A percentile compares a stretch with the other conserved stretches of the same genome.
phyloP scores from a whole-genome alignment of 2,888 invertebrate species.

The Chalcosyrphus nemorum region DNA sequence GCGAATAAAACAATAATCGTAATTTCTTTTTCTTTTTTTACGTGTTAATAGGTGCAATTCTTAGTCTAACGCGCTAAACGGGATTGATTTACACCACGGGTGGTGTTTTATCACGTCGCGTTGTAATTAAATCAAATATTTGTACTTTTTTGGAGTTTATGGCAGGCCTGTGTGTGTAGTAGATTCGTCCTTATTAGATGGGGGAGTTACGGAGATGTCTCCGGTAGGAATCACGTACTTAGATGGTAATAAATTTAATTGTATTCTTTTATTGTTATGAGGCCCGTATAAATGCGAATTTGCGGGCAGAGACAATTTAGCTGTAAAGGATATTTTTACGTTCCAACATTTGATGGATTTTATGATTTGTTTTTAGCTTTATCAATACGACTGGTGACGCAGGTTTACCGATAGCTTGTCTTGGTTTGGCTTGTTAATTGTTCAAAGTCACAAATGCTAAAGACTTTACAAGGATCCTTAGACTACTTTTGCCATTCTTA shows the following conservation, averaged over 20 bases:
- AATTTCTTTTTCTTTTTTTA: constrained; percentile 45
- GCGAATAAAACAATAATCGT: constrained; percentile 55
- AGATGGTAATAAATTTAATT: constrained; percentile 1
- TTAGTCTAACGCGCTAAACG: constrained; percentile 17
- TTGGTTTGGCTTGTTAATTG: no score
- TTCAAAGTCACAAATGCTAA: no score
- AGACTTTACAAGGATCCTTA: no score
- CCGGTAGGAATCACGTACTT: constrained; percentile 10
- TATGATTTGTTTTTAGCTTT: not conserved
- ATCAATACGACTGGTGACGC: not conserved
- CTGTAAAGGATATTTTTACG: no score
- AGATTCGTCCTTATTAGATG: not conserved
- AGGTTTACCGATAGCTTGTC: no score
- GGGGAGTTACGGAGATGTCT: constrained; percentile 5
- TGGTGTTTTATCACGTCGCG: constrained; percentile 37
- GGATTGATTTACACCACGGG: constrained; percentile 31
- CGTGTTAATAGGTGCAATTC: constrained; percentile 70
- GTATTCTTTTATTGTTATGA: not conserved
- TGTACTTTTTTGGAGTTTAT: constrained; percentile 48
- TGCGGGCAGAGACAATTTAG: not conserved
- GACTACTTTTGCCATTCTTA: no score
- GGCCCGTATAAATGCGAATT: not conserved
- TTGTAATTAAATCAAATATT: constrained; percentile 71
- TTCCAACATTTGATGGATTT: no score
- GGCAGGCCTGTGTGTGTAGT: not conserved